A percentile compares a stretch with the other conserved stretches of the same genome.
Conservation (phyloP, 2,113 vertebrate genomes). For the Urocolius indicus region DNA sequence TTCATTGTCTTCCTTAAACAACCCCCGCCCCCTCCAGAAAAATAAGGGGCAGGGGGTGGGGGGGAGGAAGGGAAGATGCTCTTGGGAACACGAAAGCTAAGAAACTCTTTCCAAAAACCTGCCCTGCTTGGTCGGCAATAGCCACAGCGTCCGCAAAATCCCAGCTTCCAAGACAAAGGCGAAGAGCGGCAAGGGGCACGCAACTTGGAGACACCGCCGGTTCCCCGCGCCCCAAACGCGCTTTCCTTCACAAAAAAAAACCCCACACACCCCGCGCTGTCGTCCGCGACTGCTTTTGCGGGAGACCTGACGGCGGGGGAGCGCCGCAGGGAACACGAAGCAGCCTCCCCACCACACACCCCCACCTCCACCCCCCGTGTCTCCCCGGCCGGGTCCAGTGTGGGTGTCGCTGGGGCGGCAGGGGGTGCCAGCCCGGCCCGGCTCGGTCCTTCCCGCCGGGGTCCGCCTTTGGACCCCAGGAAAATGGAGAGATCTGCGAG, state of each 20-base stretch:
- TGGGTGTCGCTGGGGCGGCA: too few species aligned
- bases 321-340: too few species aligned
- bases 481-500: slow-evolving; percentile 29
- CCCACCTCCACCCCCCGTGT: too few species aligned
- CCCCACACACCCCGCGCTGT: too few species aligned
- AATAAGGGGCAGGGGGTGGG: too few species aligned
- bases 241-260: background rate
- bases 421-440: background rate
- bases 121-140: background rate
- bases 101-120: background rate
- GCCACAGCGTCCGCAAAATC: background rate
- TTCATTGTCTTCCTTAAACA: background rate
- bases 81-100: background rate
- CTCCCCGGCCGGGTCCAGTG: too few species aligned
- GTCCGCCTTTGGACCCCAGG: too few species aligned
- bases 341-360: too few species aligned
- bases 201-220: background rate
- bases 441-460: too few species aligned
- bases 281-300: background rate
- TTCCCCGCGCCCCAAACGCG: rapidly evolving
- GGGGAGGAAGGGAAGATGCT: background rate
- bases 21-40: too few species aligned
- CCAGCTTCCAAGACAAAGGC: background rate
- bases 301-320: background rate
- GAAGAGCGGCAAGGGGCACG: background rate